Evolutionary conservation across 1,140 invertebrate genomes (phyloP).

Genomic region (Lepidurus couesii): DNA sequence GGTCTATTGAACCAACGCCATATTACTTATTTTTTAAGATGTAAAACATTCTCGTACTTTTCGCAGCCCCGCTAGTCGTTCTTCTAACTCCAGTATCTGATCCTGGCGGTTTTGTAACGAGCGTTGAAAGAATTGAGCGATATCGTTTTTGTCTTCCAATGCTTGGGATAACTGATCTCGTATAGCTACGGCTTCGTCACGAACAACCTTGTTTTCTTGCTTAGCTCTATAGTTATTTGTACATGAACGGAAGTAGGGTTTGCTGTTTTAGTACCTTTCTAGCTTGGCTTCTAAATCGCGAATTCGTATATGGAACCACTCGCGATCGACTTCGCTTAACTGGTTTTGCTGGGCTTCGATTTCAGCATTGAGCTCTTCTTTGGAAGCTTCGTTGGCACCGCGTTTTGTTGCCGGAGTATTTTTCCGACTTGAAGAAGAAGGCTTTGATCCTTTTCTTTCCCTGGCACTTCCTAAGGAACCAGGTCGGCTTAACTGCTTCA

Average conservation of each 20-base stretch:
- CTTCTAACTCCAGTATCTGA: conserved; percentile 24
- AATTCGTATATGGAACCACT: conserved; percentile 31
- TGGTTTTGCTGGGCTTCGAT: conserved; percentile 8
- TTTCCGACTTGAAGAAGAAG: not conserved
- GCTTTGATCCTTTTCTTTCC: not conserved
- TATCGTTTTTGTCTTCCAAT: conserved; percentile 26
- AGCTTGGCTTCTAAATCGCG: conserved; percentile 31
- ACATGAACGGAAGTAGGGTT: not conserved
- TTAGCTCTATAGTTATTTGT: not conserved
- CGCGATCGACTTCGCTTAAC: conserved; percentile 29
- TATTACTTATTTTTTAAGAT: not conserved
- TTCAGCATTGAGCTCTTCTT: not conserved
- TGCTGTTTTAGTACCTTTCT: not conserved
- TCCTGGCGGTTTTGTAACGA: conserved; percentile 26
- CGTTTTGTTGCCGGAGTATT: not conserved
- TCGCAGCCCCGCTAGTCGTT: conserved; percentile 26
- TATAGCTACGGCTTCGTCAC: not conserved
- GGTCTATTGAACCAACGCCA: not conserved
- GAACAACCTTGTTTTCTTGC: conserved; percentile 7
- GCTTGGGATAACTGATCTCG: not conserved
- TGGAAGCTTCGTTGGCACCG: not conserved
- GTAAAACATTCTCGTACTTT: conserved; percentile 7
- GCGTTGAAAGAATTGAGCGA: conserved; percentile 29
- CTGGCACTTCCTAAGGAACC: not conserved
- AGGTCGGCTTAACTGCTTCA: not conserved